Percentiles rank a stretch among this genome's conserved stretches.
Evolutionary conservation across 2,113 vertebrate species (phyloP).

Genomic region (Nerophis ophidion): DNA sequence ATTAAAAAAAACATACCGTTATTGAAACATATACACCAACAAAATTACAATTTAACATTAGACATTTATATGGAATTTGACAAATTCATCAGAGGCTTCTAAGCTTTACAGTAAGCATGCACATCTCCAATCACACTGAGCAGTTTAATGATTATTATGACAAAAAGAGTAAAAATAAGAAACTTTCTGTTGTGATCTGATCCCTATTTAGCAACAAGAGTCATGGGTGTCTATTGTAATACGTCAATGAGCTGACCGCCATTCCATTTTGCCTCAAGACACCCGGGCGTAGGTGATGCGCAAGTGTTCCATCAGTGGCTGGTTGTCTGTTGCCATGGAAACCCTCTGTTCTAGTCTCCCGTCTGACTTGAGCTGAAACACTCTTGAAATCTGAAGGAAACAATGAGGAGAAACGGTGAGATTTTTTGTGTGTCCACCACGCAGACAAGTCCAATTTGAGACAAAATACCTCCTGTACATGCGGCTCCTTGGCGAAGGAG

Average conservation of each 20-base stretch:
- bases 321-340: conserved; percentile 89
- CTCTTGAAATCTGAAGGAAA: conserved; percentile 77
- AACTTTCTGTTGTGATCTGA: background rate
- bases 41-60: background rate
- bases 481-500: conserved; percentile 88
- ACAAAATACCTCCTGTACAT: conserved; percentile 80
- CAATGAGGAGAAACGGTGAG: background rate
- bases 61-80: background rate
- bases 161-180: background rate
- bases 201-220: background rate
- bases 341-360: conserved; percentile 92
- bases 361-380: conserved; percentile 83
- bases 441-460: background rate
- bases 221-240: background rate
- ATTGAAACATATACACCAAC: background rate
- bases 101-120: background rate
- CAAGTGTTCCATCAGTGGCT: conserved; percentile 86
- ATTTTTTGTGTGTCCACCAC: background rate
- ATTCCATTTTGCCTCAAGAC: conserved; percentile 40
- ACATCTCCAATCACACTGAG: background rate
- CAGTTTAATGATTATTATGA: background rate
- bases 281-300: conserved; percentile 81
- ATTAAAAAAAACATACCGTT: background rate
- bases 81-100: background rate
- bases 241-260: background rate